Conservation (phyloP, 2,113 vertebrate genomes). For the Datnioides undecimradiatus region DNA sequence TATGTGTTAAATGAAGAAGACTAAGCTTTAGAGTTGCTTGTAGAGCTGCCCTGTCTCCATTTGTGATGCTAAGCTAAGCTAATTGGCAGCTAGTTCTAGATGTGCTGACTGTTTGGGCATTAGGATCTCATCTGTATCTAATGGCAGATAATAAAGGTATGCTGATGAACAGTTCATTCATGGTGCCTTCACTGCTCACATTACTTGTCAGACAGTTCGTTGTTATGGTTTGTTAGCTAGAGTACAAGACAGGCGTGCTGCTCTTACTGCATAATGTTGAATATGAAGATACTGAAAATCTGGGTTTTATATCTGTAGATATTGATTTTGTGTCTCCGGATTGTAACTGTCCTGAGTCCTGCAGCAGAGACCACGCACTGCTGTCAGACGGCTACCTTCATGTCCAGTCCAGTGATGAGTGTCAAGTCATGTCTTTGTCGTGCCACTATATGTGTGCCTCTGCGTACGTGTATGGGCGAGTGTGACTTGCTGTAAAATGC, state of each 20-base stretch:
- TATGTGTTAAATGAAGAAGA: neutral
- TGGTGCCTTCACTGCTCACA: neutral
- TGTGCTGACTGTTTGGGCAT: neutral
- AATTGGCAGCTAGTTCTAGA: neutral
- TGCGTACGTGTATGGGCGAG: neutral
- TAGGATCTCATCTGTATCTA: neutral
- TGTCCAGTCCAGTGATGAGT: neutral
- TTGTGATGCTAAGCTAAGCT: neutral
- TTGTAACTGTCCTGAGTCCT: neutral
- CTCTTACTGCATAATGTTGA: too few relatives aligned
- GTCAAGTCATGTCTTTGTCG: neutral
- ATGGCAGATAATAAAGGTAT: neutral
- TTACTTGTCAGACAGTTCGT: too few relatives aligned
- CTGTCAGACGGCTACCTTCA: neutral
- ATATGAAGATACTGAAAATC: too few relatives aligned
- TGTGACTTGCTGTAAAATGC: neutral
- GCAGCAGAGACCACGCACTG: neutral
- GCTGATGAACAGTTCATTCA: neutral
- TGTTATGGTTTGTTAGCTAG: too few relatives aligned
- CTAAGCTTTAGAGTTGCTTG: neutral
- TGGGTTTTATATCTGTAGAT: neutral
- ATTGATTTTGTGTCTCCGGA: neutral
- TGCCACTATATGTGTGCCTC: neutral
- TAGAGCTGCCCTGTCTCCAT: neutral
- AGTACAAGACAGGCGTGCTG: too few relatives aligned